These are phyloP conservation scores for Achroia grisella DNA, from an alignment of 1,140 invertebrate genomes.

Conservation along the genomic window DNA sequence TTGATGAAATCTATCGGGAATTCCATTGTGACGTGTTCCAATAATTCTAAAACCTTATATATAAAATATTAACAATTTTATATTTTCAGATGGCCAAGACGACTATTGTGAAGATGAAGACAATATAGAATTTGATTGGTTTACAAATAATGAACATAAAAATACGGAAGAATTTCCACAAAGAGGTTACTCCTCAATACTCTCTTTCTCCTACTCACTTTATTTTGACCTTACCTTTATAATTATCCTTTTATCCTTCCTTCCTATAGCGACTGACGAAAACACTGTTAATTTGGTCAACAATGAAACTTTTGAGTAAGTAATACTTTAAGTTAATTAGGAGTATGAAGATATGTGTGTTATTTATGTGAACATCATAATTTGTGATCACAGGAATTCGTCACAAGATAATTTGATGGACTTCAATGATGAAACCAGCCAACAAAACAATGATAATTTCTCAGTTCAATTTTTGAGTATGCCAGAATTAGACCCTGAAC, in stretches of 20 bases:
- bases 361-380: too few relatives aligned
- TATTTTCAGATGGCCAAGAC: slow-evolving; percentile 36
- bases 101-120: slow-evolving; percentile 50
- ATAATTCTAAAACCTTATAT: too few relatives aligned
- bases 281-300: not conserved
- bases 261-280: slow-evolving; percentile 11
- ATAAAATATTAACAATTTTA: too few relatives aligned
- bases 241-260: slow-evolving; percentile 16
- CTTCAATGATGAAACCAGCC: slow-evolving; percentile 38
- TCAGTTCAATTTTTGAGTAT: slow-evolving; percentile 45
- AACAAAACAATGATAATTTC: slow-evolving; percentile 41
- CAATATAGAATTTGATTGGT: slow-evolving; percentile 47
- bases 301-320: slow-evolving; percentile 2
- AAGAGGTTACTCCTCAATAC: slow-evolving; percentile 34
- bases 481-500: slow-evolving; percentile 50
- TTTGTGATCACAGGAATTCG: slow-evolving; percentile 23
- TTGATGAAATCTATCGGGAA: too few relatives aligned
- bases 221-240: slow-evolving; percentile 7
- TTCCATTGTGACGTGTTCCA: too few relatives aligned
- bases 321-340: not conserved
- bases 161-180: slow-evolving; percentile 16
- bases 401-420: slow-evolving; percentile 39
- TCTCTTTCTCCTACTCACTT: slow-evolving; percentile 10
- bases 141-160: slow-evolving; percentile 27
- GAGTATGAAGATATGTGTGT: too few relatives aligned